Conservation (phyloP, 2,797 vertebrate species). For the Merluccius polli region DNA sequence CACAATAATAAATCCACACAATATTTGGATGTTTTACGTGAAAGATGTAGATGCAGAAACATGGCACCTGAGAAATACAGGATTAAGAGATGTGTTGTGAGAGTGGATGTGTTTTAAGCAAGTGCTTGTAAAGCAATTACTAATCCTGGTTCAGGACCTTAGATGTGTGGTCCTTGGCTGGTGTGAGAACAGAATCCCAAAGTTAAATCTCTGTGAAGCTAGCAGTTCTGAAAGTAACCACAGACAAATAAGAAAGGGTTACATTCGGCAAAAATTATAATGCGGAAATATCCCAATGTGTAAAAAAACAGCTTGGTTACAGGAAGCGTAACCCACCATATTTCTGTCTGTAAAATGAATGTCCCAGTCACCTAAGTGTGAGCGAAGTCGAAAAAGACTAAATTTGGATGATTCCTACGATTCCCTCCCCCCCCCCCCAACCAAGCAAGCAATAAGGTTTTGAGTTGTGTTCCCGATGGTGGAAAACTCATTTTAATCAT, state of each 20-base stretch:
- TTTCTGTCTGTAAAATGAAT: background rate
- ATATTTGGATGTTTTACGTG: background rate
- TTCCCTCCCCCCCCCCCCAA: too few relatives aligned
- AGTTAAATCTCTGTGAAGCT: background rate
- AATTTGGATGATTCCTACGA: background rate
- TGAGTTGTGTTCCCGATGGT: conserved; percentile 4
- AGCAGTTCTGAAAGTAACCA: conserved; percentile 46
- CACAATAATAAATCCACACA: background rate
- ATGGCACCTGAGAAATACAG: too few relatives aligned
- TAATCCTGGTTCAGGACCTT: conserved; percentile 39
- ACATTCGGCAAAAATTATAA: conserved; percentile 12
- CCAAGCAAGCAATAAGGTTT: background rate
- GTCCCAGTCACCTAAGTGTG: background rate
- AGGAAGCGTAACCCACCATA: background rate
- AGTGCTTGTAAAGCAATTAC: background rate
- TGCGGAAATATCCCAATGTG: background rate
- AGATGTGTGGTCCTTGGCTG: conserved; percentile 23
- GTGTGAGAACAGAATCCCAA: conserved; percentile 10
- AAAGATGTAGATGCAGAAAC: background rate
- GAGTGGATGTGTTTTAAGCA: background rate
- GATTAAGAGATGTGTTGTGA: background rate
- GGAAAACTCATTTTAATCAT: background rate
- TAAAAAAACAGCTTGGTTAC: conserved; percentile 18
- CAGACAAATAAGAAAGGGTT: conserved; percentile 35
- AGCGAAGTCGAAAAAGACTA: background rate